These are phyloP conservation scores for Zaprionus nigranus DNA, from an alignment of 1,140 invertebrate genomes.

Conservation along the genomic window DNA sequence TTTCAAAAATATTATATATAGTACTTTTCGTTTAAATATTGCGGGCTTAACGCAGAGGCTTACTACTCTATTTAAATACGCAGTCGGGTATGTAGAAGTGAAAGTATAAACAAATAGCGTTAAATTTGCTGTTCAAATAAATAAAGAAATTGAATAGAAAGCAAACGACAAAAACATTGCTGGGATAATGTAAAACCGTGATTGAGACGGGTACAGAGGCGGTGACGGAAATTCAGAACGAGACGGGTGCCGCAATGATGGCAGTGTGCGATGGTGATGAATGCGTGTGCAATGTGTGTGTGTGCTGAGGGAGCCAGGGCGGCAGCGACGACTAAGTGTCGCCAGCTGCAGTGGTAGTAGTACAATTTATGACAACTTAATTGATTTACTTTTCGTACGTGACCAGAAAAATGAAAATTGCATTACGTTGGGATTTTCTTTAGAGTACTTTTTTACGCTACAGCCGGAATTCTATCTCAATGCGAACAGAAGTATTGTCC, in stretches of 20 bases:
- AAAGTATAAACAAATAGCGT: conserved; percentile 71
- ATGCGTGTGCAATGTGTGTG: conserved; percentile 37
- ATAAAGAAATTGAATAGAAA: conserved; percentile 62
- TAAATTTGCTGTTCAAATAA: conserved; percentile 76
- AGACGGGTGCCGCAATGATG: not conserved
- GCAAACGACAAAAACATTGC: conserved; percentile 43
- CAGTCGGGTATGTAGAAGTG: conserved; percentile 1
- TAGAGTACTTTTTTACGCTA: conserved; percentile 50
- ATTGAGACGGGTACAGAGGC: conserved; percentile 17
- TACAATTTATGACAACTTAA: conserved; percentile 83
- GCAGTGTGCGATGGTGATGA: conserved; percentile 12
- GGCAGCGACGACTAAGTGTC: conserved; percentile 45
- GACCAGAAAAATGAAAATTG: conserved; percentile 84
- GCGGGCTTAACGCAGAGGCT: not conserved
- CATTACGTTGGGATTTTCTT: conserved; percentile 81
- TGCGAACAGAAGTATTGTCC: conserved; percentile 50
- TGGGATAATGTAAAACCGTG: conserved; percentile 33
- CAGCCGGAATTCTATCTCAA: conserved; percentile 75
- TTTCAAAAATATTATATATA: not conserved
- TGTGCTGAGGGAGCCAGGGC: not conserved
- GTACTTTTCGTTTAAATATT: not conserved
- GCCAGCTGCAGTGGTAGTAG: conserved; percentile 70
- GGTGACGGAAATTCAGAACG: conserved; percentile 2
- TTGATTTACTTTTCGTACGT: conserved; percentile 83
- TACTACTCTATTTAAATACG: not conserved